Evolutionary conservation across 2,797 vertebrate species (phyloP).

Genomic region (Synaphobranchus kaupii): DNA sequence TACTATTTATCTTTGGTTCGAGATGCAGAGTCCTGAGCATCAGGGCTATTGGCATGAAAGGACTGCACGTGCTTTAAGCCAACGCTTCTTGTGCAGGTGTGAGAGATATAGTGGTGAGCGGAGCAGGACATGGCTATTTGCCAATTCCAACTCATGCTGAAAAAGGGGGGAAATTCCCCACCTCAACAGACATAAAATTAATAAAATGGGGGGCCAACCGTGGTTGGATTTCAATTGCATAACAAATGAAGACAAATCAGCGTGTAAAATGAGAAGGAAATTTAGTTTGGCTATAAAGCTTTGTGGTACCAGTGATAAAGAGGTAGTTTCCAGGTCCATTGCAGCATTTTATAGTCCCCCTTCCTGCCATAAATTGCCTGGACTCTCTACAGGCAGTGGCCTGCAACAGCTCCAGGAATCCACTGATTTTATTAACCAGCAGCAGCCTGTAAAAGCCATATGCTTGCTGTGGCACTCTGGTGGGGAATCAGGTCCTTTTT

Average conservation of each 20-base stretch:
- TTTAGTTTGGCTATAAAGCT: constrained; percentile 58
- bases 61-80: not conserved
- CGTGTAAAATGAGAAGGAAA: constrained; percentile 48
- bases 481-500: constrained; percentile 54
- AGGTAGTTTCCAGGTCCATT: constrained; percentile 68
- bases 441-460: constrained; percentile 68
- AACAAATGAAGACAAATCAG: constrained; percentile 32
- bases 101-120: not conserved
- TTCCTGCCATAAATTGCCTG: constrained; percentile 66
- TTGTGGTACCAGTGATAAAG: constrained; percentile 71
- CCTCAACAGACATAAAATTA: not conserved
- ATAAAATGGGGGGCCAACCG: not conserved
- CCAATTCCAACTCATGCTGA: not conserved
- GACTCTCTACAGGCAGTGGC: constrained; percentile 61
- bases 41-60: not conserved
- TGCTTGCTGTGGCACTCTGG: constrained; percentile 63
- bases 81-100: not conserved
- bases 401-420: constrained; percentile 63
- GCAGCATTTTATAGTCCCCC: constrained; percentile 60
- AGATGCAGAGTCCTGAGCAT: not conserved
- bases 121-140: not conserved
- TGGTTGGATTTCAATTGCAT: constrained; percentile 31
- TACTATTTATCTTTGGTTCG: not conserved
- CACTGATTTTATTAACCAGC: constrained; percentile 66
- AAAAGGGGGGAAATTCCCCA: not conserved